Base-by-base conservation (phyloP, 2,113 vertebrate genomes). In the Sarotherodon lohbergeri region DNA sequence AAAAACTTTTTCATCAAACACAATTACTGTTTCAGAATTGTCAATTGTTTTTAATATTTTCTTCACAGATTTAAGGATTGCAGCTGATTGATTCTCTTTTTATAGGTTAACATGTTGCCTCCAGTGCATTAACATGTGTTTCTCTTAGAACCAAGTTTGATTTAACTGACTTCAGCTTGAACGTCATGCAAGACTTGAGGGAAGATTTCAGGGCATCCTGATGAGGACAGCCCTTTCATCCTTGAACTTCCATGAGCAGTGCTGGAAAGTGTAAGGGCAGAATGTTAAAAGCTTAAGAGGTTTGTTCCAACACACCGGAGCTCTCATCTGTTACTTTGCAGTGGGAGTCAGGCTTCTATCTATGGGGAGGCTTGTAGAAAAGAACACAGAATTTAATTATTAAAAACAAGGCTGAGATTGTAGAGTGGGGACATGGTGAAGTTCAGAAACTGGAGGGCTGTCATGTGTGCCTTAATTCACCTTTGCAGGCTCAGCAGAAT, bases 341-440 rank as follows among this genome's bases (percentile, higher is more conserved):
- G 79, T 16, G 4, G 22, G 22, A 91, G 80, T 83, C 54, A 76
- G 55, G 63, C 86, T 71, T 88, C 86, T 73, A 22, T 92, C 85
- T 83, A 41, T 34, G 5, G 55, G 3, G 55, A 81, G 54, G 43
- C 68, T 83, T 85, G 78, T 81, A 32, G 66, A 89, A 66, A 86
- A 90, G 82, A 91, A 90, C 81, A 82, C 39, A 87, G 85, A 90
- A 89, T 95, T 90, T 80, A 92, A 91, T 93, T 90, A 90, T 93
- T 88, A 80, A 86, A 87, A 90, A 88, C 24, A 50, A 86, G 84
- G 71, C 29, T n/a, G 39, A 81, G 87, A 71, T 81, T 88, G 73
- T 43, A 19, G 63, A 80, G 11, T 6, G 71, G 50, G 46, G 81
- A 19, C 17, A 14, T 14, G 10, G 41, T 3, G 19, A 19, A 86